Conservation (phyloP, 2,113 vertebrate genomes). For the Fregetta grallaria region DNA sequence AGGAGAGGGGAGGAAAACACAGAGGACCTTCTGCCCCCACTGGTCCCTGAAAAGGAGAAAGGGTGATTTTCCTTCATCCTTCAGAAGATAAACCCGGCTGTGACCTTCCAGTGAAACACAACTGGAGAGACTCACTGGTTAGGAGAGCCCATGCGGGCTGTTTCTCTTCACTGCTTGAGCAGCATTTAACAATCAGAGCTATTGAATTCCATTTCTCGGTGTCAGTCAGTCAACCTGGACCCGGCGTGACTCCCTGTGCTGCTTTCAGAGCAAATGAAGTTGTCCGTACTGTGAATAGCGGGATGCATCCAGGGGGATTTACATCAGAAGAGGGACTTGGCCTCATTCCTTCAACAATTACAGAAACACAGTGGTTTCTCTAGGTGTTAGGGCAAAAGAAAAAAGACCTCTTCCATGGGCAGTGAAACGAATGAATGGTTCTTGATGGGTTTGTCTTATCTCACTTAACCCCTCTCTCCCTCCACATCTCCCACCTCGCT, state of each 20-base stretch:
- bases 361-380: neutral
- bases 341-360: constrained; percentile 18
- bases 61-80: neutral
- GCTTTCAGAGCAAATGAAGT: constrained; percentile 37
- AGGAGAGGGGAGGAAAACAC: neutral
- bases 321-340: constrained; percentile 52
- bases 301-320: constrained; percentile 24
- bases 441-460: neutral
- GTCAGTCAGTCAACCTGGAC: neutral
- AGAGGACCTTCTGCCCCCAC: neutral
- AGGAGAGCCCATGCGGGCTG: neutral
- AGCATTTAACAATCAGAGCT: constrained; percentile 5
- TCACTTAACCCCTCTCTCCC: neutral
- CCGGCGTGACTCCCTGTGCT: neutral
- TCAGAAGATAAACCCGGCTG: neutral
- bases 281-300: neutral
- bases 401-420: neutral
- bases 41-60: neutral
- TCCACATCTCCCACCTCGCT: neutral
- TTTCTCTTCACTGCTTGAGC: neutral
- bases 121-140: neutral
- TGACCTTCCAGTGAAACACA: neutral
- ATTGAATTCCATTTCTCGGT: neutral
- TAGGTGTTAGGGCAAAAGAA: neutral
- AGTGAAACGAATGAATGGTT: neutral